phyloP scores from a whole-genome alignment of 2,113 vertebrate genomes.

The Prionailurus bengalensis region DNA sequence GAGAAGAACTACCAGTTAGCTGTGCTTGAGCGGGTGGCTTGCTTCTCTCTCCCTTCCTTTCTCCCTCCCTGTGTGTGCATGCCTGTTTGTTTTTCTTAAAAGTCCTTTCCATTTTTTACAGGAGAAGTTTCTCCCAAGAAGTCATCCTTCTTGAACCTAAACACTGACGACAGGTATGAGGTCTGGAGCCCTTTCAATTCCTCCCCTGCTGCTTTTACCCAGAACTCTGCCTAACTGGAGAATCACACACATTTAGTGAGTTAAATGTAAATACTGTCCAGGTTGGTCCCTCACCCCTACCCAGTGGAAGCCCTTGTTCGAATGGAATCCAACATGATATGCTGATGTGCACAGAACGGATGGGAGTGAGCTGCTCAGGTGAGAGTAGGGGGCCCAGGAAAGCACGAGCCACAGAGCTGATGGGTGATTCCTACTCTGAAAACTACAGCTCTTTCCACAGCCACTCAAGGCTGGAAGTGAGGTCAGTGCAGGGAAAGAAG shows the following conservation, averaged over 20 bases:
- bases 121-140: conserved; percentile 9
- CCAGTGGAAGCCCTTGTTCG: background rate
- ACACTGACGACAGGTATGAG: background rate
- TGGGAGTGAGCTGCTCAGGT: accelerated
- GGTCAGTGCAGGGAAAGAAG: background rate
- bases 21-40: accelerated
- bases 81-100: background rate
- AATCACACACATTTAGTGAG: background rate
- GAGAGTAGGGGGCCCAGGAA: background rate
- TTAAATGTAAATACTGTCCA: background rate
- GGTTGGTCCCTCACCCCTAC: background rate
- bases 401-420: background rate
- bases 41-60: background rate
- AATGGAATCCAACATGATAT: background rate
- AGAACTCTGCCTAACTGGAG: background rate
- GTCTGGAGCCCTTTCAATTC: background rate
- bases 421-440: background rate
- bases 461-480: background rate
- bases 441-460: background rate
- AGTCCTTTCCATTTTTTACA: background rate
- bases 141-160: conserved; percentile 9
- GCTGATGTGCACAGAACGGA: background rate
- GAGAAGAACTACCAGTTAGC: background rate
- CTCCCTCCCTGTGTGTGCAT: no score
- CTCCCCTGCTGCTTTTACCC: background rate